Conservation (phyloP, 2,797 vertebrate genomes). For the Coluber constrictor region DNA sequence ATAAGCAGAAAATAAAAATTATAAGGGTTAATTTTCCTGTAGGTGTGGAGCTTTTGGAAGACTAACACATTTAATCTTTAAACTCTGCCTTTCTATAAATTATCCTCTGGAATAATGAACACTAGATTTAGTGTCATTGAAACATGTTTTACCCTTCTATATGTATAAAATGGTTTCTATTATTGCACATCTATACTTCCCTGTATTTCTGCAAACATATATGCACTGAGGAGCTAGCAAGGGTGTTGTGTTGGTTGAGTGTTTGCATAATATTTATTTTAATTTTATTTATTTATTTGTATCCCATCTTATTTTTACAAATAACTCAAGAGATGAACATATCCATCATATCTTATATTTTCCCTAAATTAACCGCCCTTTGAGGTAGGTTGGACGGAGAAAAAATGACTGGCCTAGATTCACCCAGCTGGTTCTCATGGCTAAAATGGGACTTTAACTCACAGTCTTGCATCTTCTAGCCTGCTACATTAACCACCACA, state of each 20-base stretch:
- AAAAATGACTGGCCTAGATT: neutral
- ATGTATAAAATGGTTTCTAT: constrained; percentile 7
- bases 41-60: neutral
- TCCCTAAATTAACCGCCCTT: neutral
- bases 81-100: constrained; percentile 9
- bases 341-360: neutral
- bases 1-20: constrained; percentile 4
- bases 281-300: neutral
- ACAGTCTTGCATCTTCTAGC: neutral
- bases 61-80: neutral
- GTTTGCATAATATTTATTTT: neutral
- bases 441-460: neutral
- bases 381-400: neutral
- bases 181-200: neutral
- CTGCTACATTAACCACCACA: neutral
- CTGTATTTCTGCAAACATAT: neutral
- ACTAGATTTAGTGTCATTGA: neutral
- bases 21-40: constrained; percentile 7
- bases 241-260: neutral
- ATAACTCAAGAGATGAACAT: neutral
- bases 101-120: neutral
- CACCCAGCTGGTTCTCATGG: neutral
- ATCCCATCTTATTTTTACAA: neutral
- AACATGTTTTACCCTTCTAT: neutral
- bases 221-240: neutral